Percentiles rank a stretch among this genome's conserved stretches.
These are phyloP conservation scores for Megaceryle torquata DNA, from an alignment of 2,113 vertebrate species.

Conservation along the genomic window DNA sequence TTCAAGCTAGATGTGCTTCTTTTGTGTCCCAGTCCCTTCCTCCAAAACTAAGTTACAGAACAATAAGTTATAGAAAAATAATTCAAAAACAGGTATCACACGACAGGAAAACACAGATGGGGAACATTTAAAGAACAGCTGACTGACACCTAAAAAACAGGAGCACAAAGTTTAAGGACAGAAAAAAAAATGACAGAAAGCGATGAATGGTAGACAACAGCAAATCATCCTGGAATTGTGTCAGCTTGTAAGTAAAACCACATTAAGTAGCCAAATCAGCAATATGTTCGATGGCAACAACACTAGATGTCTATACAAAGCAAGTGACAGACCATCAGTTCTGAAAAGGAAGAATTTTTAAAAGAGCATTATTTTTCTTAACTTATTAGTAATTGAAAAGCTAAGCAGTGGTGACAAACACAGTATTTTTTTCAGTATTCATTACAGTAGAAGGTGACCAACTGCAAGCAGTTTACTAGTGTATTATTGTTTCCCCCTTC, in stretches of 20 bases:
- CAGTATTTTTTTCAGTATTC: background rate
- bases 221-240: background rate
- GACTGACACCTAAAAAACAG: background rate
- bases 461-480: background rate
- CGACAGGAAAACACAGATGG: background rate
- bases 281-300: background rate
- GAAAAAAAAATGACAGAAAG: background rate
- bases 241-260: background rate
- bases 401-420: background rate
- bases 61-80: background rate
- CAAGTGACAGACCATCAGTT: background rate
- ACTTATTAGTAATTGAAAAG: background rate
- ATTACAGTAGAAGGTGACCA: background rate
- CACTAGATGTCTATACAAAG: background rate
- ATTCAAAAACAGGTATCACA: background rate
- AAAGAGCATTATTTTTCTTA: background rate
- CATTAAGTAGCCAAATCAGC: background rate
- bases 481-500: background rate
- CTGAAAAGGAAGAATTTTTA: background rate
- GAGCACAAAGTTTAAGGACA: background rate
- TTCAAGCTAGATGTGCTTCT: background rate
- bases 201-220: background rate
- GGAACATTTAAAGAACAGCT: background rate
- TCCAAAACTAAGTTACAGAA: background rate
- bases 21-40: background rate